A percentile compares a stretch with the other conserved stretches of the same genome.
Evolutionary conservation across 2,113 vertebrate species (phyloP).

Genomic region (Phrynosoma blainvillii): DNA sequence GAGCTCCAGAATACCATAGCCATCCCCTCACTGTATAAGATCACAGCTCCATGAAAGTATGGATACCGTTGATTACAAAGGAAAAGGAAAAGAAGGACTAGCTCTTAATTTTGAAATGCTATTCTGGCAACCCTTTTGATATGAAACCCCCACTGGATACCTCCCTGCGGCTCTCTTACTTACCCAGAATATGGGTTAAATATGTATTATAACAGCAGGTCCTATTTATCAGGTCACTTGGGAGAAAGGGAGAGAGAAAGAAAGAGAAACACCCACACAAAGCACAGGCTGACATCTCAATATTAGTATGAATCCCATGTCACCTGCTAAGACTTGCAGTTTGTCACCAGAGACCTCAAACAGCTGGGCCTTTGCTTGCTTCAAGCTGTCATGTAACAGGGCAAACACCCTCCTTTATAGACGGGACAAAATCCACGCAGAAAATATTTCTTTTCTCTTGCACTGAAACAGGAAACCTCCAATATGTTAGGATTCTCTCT

Average conservation of each 20-base stretch:
- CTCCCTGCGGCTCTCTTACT: not conserved
- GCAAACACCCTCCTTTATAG: slow-evolving; percentile 29
- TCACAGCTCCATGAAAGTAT: not conserved
- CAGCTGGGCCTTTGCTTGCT: not conserved
- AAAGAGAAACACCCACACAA: not conserved
- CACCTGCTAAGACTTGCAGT: not conserved
- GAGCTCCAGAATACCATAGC: not conserved
- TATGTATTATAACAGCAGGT: not conserved
- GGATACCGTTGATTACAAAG: not conserved
- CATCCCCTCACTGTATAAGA: not conserved
- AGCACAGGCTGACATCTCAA: no score
- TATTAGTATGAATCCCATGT: not conserved
- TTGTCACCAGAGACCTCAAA: not conserved
- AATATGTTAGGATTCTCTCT: slow-evolving; percentile 21
- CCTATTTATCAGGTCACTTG: not conserved
- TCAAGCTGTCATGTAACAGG: slow-evolving; percentile 28
- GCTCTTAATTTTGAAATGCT: not conserved
- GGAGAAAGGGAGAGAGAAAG: not conserved
- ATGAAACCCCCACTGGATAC: not conserved
- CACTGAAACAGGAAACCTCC: slow-evolving; percentile 56
- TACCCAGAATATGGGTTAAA: not conserved
- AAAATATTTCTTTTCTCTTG: slow-evolving; percentile 55
- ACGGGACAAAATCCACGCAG: slow-evolving; percentile 42
- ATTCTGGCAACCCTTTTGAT: not conserved
- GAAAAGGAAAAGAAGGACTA: not conserved